Evolutionary conservation across 2,113 vertebrate genomes (phyloP).

Genomic region (Aix galericulata): DNA sequence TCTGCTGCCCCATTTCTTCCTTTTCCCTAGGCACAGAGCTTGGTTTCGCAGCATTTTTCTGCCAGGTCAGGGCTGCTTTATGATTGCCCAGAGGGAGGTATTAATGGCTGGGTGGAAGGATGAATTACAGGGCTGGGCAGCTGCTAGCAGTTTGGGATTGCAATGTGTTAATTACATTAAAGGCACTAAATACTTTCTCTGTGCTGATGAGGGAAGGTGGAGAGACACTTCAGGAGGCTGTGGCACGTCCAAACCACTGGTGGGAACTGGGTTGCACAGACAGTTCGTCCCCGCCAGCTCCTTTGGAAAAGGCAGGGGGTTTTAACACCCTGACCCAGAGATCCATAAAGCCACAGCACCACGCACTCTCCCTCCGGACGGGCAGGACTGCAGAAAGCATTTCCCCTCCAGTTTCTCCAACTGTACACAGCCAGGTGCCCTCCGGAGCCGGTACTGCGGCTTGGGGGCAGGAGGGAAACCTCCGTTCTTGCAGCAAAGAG

Average conservation of each 20-base stretch:
- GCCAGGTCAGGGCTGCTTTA: neutral
- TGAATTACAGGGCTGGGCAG: neutral
- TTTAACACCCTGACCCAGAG: neutral
- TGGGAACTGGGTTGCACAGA: accelerated
- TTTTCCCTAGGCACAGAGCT: neutral
- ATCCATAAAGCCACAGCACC: neutral
- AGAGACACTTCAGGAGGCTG: neutral
- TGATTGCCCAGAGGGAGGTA: neutral
- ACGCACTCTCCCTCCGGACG: neutral
- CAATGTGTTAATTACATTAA: neutral
- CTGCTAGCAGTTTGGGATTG: neutral
- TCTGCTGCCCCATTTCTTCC: neutral
- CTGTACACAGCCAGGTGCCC: neutral
- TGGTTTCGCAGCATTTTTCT: neutral
- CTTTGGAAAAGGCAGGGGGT: accelerated
- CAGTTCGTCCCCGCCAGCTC: neutral
- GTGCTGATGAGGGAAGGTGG: neutral
- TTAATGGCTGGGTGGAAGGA: neutral
- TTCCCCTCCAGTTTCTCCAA: neutral
- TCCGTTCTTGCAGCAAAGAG: neutral
- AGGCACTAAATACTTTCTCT: neutral
- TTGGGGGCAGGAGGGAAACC: accelerated
- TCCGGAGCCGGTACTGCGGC: accelerated
- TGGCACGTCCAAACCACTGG: accelerated
- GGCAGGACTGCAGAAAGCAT: accelerated